Evolutionary conservation across 1,140 invertebrate genomes (phyloP).

Genomic region (Hestina assimilis): DNA sequence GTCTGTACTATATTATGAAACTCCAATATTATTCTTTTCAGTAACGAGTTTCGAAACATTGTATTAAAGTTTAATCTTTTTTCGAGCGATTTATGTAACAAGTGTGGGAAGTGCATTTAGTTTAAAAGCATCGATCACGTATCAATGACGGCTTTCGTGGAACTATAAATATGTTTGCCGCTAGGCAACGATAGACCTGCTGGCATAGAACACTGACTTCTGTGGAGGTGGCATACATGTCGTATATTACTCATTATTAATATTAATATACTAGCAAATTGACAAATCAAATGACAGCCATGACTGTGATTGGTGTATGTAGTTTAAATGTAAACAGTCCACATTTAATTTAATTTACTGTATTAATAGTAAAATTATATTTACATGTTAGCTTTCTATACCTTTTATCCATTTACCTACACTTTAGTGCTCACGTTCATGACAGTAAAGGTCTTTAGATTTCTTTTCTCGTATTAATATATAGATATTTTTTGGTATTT

Average conservation of each 20-base stretch:
- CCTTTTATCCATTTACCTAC: too few species aligned
- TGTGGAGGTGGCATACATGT: not conserved
- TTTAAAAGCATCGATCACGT: conserved; percentile 6
- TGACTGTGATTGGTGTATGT: too few species aligned
- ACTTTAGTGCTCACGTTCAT: too few species aligned
- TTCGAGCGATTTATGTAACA: not conserved
- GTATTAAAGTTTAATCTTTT: not conserved
- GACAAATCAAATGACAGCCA: too few species aligned
- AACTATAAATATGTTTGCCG: not conserved
- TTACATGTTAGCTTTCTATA: too few species aligned
- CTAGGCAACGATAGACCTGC: not conserved
- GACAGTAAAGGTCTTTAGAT: too few species aligned
- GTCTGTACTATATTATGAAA: not conserved
- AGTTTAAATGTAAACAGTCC: not conserved
- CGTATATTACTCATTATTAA: too few species aligned
- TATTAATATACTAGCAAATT: too few species aligned
- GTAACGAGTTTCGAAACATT: not conserved
- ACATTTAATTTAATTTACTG: not conserved
- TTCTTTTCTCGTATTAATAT: too few species aligned
- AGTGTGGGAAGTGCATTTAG: conserved; percentile 5
- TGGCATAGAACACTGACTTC: not conserved
- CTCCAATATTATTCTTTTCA: not conserved
- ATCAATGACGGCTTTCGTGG: not conserved
- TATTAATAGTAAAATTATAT: too few species aligned
- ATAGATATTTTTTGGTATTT: too few species aligned